Evolutionary conservation across 2,113 vertebrate genomes (phyloP), one percentile per base, ranked within the genome.

Genomic region (Pipa parva): DNA sequence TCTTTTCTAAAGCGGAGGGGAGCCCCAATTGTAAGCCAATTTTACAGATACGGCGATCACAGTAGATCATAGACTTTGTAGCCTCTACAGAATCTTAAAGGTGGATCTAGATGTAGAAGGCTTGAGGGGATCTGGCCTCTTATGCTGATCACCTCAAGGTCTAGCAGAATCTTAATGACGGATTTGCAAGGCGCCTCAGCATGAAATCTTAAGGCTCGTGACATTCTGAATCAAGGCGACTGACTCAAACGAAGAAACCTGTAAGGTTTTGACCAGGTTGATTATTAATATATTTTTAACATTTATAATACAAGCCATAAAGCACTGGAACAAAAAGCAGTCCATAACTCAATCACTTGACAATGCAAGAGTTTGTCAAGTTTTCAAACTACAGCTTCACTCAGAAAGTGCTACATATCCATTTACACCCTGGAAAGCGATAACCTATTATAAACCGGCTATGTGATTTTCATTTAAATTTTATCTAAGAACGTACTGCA

Each of bases 161-260:
- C 91, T 92, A 92, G 91, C 84, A 92, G 90, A 85, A 91, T 91
- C 90, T 84, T 89, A 90, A 91, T 84, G 85, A 91, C 87, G 89
- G 87, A 93, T 93, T 93, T 91, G 91, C 92, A 92, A 95, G 92
- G 89, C 89, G 91, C 89, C 88, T 93, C 91, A 91, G 88, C 87
- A 89, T 84, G 87, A 93, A 88, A 93, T 92, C 91, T 89, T 92
- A 91, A 92, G 91, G 91, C 88, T 91, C 89, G 88, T 91, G 91
- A 93, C 89, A 92, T 91, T 93, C 91, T 92, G 90, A 94, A 95
- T 90, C 91, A 90, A 91, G 90, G 88, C 89, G 90, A 92, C 86
- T 89, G 90, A 91, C 89, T 92, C 90, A 93, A 93, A 92, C 89
- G 91, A 92, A 91, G 92, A 91, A 91, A 93, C 92, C 92, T 92